Conservation (phyloP, 2,113 vertebrate genomes). For the Ciconia boyciana region DNA sequence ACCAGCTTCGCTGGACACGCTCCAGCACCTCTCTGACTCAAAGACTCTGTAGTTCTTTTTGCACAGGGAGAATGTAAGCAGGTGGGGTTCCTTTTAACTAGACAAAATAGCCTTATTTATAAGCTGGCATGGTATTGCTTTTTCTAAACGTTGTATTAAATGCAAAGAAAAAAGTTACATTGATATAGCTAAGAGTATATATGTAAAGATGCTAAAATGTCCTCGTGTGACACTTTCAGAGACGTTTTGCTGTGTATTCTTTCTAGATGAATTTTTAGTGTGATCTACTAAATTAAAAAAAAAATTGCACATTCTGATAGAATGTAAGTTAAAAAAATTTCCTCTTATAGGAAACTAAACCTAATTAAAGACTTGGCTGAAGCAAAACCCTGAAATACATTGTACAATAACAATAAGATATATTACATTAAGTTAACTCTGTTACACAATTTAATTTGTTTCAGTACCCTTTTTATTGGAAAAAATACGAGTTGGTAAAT, state of each 20-base stretch:
- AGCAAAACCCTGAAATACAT: not conserved
- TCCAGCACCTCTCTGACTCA: not conserved
- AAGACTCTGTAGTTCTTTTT: not conserved
- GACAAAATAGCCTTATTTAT: not conserved
- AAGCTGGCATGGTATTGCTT: not conserved
- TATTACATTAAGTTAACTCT: not conserved
- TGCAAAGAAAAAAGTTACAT: not conserved
- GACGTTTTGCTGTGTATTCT: not conserved
- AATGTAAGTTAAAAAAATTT: not conserved
- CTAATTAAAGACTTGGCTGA: not conserved
- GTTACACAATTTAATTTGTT: not conserved
- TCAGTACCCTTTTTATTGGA: not conserved
- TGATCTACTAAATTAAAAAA: not conserved
- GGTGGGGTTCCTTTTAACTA: not conserved
- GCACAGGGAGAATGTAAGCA: not conserved
- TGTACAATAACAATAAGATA: not conserved
- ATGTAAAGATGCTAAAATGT: not conserved
- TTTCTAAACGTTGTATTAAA: not conserved
- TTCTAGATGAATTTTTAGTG: not conserved
- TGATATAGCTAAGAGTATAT: not conserved
- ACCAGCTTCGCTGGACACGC: no score
- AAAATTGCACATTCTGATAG: not conserved
- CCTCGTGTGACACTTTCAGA: not conserved
- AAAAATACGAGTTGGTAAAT: not conserved
- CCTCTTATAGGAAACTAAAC: not conserved